Conservation (phyloP, 2,113 vertebrate genomes). For the Semnopithecus entellus region DNA sequence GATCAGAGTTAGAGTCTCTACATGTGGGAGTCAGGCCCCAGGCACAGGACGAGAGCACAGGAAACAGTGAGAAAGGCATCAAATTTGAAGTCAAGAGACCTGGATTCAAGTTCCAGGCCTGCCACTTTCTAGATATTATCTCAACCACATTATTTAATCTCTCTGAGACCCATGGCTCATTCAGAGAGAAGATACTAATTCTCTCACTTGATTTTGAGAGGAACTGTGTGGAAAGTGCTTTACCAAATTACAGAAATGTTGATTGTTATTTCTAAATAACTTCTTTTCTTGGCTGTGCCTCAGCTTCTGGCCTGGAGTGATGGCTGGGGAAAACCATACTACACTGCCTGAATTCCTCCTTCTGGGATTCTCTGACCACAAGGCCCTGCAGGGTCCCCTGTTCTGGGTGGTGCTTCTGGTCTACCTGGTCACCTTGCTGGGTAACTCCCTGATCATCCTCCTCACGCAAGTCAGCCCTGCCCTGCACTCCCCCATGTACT, state of each 20-base stretch:
- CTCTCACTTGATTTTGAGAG: not conserved
- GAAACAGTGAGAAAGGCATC: not conserved
- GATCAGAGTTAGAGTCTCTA: not conserved
- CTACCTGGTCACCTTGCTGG: constrained; percentile 65
- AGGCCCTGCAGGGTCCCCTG: not conserved
- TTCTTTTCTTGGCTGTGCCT: not conserved
- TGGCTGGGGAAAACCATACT: constrained; percentile 52
- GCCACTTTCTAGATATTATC: not conserved
- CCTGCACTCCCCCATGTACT: constrained; percentile 66
- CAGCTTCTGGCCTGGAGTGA: not conserved
- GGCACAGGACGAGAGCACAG: not conserved
- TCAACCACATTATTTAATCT: not conserved
- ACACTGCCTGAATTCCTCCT: constrained; percentile 62
- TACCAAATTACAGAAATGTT: not conserved
- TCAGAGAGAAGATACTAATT: not conserved
- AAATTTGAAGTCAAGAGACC: not conserved
- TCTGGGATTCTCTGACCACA: constrained; percentile 67
- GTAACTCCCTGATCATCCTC: constrained; percentile 65
- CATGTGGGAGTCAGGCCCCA: too few relatives aligned
- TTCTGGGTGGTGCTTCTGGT: constrained; percentile 63
- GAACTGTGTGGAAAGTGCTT: not conserved
- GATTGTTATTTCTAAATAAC: not conserved
- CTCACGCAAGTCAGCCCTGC: constrained; percentile 25
- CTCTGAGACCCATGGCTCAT: not conserved
- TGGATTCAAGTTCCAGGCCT: not conserved